Percentiles rank a stretch among this genome's conserved stretches.
Evolutionary conservation across 92 coral and sea anemone species (phyloP).

Genomic region (Chrysogorgia sp.): DNA sequence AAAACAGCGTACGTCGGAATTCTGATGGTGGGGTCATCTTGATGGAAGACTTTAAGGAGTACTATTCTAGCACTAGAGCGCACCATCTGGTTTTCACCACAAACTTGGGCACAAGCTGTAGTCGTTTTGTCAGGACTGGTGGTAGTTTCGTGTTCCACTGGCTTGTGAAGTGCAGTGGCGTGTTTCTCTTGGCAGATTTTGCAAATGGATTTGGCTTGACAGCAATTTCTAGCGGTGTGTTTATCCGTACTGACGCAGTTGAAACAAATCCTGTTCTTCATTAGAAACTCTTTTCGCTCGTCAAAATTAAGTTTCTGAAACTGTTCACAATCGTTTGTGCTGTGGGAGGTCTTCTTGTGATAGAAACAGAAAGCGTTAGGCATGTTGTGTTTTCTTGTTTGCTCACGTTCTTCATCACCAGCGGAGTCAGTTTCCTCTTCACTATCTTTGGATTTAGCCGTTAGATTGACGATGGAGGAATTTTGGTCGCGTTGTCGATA

Average conservation of each 20-base stretch:
- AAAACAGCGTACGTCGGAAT: conserved; percentile 59
- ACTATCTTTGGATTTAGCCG: too few species aligned
- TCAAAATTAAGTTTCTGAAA: conserved; percentile 53
- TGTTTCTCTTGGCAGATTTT: conserved; percentile 65
- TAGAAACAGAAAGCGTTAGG: conserved; percentile 49
- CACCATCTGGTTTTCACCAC: conserved; percentile 39
- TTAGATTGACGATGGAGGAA: too few species aligned
- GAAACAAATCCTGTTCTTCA: conserved; percentile 57
- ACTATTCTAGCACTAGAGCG: conserved; percentile 71
- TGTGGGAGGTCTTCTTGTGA: conserved; percentile 57
- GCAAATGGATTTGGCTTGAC: conserved; percentile 44
- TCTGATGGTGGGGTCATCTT: conserved; percentile 40
- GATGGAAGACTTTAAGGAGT: conserved; percentile 64
- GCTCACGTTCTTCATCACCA: too few species aligned
- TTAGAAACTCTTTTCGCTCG: conserved; percentile 60
- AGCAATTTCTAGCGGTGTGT: conserved; percentile 59
- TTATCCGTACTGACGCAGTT: conserved; percentile 54
- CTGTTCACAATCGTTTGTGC: conserved; percentile 51
- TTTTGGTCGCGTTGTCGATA: too few species aligned
- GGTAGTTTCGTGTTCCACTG: conserved; percentile 42
- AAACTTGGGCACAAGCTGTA: conserved; percentile 65
- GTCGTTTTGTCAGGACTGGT: conserved; percentile 13
- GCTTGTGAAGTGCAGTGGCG: conserved; percentile 61
- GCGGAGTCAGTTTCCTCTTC: too few species aligned
- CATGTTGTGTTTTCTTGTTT: too few species aligned